Base-by-base conservation (phyloP, 2,113 vertebrate species). In the Bubo blakistoni region DNA sequence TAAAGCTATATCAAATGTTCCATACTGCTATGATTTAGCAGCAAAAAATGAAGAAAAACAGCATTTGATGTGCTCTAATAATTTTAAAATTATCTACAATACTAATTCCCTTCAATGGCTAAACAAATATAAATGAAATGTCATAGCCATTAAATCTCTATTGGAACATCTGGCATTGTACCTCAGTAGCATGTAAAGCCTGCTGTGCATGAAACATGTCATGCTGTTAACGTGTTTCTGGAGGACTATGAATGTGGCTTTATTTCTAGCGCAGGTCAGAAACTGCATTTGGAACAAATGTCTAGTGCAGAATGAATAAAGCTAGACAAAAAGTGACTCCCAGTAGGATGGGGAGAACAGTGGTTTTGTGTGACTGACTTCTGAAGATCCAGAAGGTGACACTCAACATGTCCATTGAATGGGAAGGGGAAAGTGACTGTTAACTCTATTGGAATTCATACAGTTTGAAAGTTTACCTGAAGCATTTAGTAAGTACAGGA, bases 241-340 rank as follows among this genome's bases (percentile, higher is more conserved):
- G 17, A 18, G 84, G 90, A 49, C 13, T 76, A 30, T 72, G 54
- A 84, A 67, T 38, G 30, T 86, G 71, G n/a, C 69, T 97, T 88
- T 72, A 27, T 92, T 81, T 63, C 30, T 44, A 73, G 70, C 4
- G 5, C 85, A 76, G 87, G 80, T 94, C 84, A 96, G 26, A 58
- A 63, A 51, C 47, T 81, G 34, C 65, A 51, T 79, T 96, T 92
- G 87, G 76, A 86, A 62, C 70, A 54, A 62, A 89, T 34, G 72
- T 71, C 92, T 34, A 55, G 70, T 44, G 40, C 59, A 62, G 44
- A 88, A 86, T 32, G 32, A 87, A 57, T 57, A 63, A 59, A 22
- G 84, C 62, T 55, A 90, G 74, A 80, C 88, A 80, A 90, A 95
- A 95, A 66, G 38, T 93, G 86, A 80, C 67, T 92, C 57, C 77